Base-by-base conservation (phyloP, 2,113 vertebrate species). In the Ceratotherium simum region DNA sequence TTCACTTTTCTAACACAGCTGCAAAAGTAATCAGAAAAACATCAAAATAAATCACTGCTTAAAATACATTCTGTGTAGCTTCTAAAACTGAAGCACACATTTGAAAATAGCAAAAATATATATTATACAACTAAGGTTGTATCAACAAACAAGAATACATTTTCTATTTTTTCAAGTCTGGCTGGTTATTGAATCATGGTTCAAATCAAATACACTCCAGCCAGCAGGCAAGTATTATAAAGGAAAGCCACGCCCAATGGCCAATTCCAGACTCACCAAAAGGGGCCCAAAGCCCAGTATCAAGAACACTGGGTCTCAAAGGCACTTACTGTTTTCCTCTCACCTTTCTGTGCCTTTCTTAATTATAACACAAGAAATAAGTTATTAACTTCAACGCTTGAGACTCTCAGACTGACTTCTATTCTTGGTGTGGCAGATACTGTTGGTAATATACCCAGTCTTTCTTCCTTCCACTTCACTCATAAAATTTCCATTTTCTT, bases 1-100 rank as follows among this genome's bases (percentile, higher is more conserved):
- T 83, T 97, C 69, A 90, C 42, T 96, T 90, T 93, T 87, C 80
- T 72, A 96, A 95, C 21, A 83, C 5, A 84, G 27, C 75, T 95
- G 31, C 90, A 91, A 80, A 96, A 97, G 65, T 91, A 96, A 97
- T 84, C 39, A 78, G 56, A 25, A 64, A 67, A 79, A 88, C 64
- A 82, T 36, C 58, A 89, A 72, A 91, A 58, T 83, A 86, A 96
- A 96, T 83, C 39, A 72, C 33, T 94, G 21, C 17, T 94, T 83
- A 90, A 94, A 90, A 87, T 51, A 84, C 1, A 73, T 51, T 54
- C 48, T 58, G 27, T 84, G 21, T 18, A 90, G 56, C 21, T 90
- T 86, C 88, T 90, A 92, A 92, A 96, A 95, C 80, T 85, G 54
- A 96, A 94, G 64, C 36, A 89, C 54, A 39, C 14, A 93, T 84